phyloP scores from a whole-genome alignment of 2,888 invertebrate genomes.

The Anticlea derivata region DNA sequence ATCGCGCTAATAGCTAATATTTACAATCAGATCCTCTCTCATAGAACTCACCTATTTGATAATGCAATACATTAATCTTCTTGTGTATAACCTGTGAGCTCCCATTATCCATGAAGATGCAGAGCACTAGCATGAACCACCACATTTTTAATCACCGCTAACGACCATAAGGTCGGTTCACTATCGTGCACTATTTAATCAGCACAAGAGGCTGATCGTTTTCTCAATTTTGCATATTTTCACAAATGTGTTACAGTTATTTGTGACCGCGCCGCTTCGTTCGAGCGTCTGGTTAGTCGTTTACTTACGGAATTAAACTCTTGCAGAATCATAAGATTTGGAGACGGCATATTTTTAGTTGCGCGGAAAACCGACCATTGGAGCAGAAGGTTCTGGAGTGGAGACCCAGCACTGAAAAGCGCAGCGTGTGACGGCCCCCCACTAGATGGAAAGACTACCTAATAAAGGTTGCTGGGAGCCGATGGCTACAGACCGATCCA shows the following conservation, averaged over 20 bases:
- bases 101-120: slow-evolving; percentile 42
- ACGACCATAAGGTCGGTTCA: background rate
- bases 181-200: background rate
- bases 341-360: slow-evolving; percentile 37
- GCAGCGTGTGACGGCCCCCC: too few species aligned
- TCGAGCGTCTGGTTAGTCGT: slow-evolving; percentile 47
- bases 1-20: too few species aligned
- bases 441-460: too few species aligned
- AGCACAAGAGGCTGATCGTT: slow-evolving; percentile 1
- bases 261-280: slow-evolving; percentile 39
- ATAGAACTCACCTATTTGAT: slow-evolving; percentile 61
- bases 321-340: slow-evolving; percentile 36
- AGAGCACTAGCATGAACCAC: slow-evolving; percentile 42
- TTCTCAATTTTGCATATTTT: slow-evolving; percentile 9
- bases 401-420: too few species aligned
- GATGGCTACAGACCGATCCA: too few species aligned
- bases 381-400: too few species aligned
- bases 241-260: slow-evolving; percentile 11
- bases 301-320: slow-evolving; percentile 50
- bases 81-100: slow-evolving; percentile 48
- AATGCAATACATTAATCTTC: slow-evolving; percentile 46
- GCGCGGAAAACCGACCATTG: too few species aligned
- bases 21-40: too few species aligned
- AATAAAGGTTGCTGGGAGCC: too few species aligned
- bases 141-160: slow-evolving; percentile 38